These are phyloP conservation scores for Drosophila watanabei DNA, from an alignment of 1,140 invertebrate genomes.

Conservation along the genomic window DNA sequence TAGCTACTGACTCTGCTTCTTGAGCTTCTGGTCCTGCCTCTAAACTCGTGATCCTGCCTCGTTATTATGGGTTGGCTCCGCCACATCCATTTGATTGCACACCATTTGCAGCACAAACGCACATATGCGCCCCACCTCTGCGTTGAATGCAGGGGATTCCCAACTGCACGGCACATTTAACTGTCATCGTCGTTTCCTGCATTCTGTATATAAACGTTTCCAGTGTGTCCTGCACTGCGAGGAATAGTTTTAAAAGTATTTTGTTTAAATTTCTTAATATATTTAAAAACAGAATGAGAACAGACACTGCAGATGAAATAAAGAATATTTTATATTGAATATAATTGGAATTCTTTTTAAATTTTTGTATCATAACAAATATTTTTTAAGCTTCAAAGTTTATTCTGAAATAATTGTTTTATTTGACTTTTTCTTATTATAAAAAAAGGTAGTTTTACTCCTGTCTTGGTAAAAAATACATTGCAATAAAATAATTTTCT, in stretches of 20 bases:
- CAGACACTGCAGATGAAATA: neutral
- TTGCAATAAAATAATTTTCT: neutral
- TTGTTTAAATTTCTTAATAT: neutral
- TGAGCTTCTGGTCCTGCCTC: neutral
- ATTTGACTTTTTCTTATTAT: too few species aligned
- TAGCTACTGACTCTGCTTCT: slow-evolving; percentile 8
- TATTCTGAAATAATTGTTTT: too few species aligned
- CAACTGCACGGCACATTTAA: slow-evolving; percentile 46
- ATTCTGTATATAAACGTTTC: slow-evolving; percentile 1
- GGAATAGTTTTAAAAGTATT: neutral
- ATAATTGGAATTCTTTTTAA: too few species aligned
- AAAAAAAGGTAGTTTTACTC: too few species aligned
- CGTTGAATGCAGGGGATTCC: slow-evolving; percentile 31
- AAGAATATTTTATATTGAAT: too few species aligned
- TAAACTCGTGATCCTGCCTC: neutral
- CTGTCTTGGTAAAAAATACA: too few species aligned
- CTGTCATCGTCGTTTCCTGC: slow-evolving; percentile 46
- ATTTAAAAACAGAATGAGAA: neutral
- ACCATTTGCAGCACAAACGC: slow-evolving; percentile 66
- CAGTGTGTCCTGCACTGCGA: neutral
- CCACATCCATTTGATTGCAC: slow-evolving; percentile 74
- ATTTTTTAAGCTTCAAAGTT: too few species aligned
- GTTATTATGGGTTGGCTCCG: slow-evolving; percentile 49
- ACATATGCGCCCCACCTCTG: slow-evolving; percentile 30
- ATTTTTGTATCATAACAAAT: too few species aligned